These are phyloP conservation scores for Parnassius mnemosyne DNA, from an alignment of 2,888 invertebrate species.

Conservation along the genomic window DNA sequence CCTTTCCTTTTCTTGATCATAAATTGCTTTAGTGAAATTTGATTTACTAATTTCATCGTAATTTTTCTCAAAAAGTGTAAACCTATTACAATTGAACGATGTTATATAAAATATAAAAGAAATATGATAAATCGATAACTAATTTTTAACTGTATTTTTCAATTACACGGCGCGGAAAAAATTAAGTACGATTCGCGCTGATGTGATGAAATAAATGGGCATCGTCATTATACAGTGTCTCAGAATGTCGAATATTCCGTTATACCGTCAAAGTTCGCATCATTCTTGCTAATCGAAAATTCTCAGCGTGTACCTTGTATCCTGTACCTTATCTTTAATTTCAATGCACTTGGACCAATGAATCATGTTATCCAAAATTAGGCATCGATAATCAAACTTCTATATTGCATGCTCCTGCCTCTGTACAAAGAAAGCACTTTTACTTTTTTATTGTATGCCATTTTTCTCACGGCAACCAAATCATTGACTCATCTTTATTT, in stretches of 20 bases:
- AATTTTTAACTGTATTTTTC: conserved; percentile 22
- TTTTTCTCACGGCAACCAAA: conserved; percentile 59
- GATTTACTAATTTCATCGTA: too few species aligned
- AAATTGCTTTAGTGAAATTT: too few species aligned
- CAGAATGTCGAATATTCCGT: conserved; percentile 44
- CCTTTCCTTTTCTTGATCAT: too few species aligned
- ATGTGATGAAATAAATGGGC: conserved; percentile 24
- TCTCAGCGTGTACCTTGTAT: conserved; percentile 45
- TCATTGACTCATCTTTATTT: conserved; percentile 57
- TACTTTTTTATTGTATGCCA: conserved; percentile 68
- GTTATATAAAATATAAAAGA: background rate
- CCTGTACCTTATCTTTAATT: conserved; percentile 52
- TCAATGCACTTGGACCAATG: conserved; percentile 65
- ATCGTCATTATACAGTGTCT: conserved; percentile 31
- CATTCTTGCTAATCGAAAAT: conserved; percentile 69
- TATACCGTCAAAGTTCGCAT: conserved; percentile 56
- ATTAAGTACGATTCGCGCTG: conserved; percentile 21
- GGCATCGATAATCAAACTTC: conserved; percentile 62
- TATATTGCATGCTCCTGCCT: conserved; percentile 53
- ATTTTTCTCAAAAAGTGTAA: too few species aligned
- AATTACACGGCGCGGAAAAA: conserved; percentile 20
- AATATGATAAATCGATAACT: conserved; percentile 22
- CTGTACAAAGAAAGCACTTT: conserved; percentile 75
- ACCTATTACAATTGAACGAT: too few species aligned
- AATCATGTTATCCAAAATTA: conserved; percentile 67